Evolutionary conservation across 2,888 invertebrate genomes (phyloP), one percentile per base, ranked within the genome.

Genomic region (Euplexia lucipara): DNA sequence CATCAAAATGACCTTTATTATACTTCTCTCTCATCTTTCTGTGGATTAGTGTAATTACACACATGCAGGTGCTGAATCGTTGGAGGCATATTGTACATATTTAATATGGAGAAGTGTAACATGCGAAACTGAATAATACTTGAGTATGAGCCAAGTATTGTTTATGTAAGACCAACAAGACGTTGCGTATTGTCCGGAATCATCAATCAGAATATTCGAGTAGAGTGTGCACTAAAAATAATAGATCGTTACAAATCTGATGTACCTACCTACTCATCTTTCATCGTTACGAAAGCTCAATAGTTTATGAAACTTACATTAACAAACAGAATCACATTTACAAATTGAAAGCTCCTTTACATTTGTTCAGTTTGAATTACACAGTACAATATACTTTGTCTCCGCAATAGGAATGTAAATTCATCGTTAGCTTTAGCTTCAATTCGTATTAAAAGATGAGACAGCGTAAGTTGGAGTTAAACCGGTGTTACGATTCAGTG

Each of bases 311-410:
- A 73, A 78, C 76, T 69, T 35, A 75, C 77, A 78, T 84, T 75
- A 75, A 80, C 81, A 82, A 85, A 84, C 81, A 84, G 74, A 74
- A 75, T 82, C 77, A 75, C 78, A 70, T 78, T 76, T 62, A 81
- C 76, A 83, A 79, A 78, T 79, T 83, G 78, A 70, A 76, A 75
- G 62, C 78, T 63, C 73, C 83, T 87, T 85, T 86, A 83, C 85
- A 87, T 86, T 83, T 83, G 82, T 86, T 85, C 83, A 79, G 82
- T 82, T 83, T 73, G 73, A 81, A 85, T 85, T 81, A 86, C 83
- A 80, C 77, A 81, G 83, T 78, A 83, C 75, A 79, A 79, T 81
- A 79, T 81, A 81, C 83, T 78, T 85, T 78, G 81, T 68, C 74
- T 71, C 63, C 52, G 80, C 51, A 65, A 65, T 68, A 54, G 44